Conservation (phyloP, 2,113 vertebrate species). For the Sinocyclocheilus anshuiensis region DNA sequence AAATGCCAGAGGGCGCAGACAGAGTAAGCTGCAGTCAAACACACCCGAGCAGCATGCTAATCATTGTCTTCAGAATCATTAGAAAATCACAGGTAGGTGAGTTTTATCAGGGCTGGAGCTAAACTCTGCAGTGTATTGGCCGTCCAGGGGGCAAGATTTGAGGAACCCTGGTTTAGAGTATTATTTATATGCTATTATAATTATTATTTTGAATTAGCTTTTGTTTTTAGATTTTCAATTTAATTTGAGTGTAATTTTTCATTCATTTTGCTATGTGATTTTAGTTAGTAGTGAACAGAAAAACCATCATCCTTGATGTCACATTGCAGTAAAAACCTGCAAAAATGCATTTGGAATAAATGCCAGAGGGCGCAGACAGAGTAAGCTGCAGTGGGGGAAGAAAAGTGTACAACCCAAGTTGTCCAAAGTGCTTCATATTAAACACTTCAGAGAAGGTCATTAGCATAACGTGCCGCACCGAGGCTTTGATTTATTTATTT, state of each 20-base stretch:
- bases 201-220: no score
- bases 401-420: no score
- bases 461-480: background rate
- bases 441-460: slow-evolving; percentile 2
- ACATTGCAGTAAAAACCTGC: background rate
- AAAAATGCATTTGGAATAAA: background rate
- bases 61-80: no score
- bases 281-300: background rate
- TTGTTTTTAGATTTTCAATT: background rate
- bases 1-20: background rate
- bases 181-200: no score
- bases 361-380: background rate
- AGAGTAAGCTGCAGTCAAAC: background rate
- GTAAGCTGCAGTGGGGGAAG: background rate
- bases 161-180: no score
- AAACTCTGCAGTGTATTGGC: no score
- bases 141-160: no score
- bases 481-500: background rate
- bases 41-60: no score
- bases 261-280: background rate
- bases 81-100: no score
- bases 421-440: background rate
- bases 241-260: background rate
- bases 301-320: background rate
- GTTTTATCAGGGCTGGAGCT: no score